Percentiles rank a stretch among this genome's conserved stretches.
These are phyloP conservation scores for Drymonia ruficornis DNA, from an alignment of 2,888 invertebrate genomes.

Conservation along the genomic window DNA sequence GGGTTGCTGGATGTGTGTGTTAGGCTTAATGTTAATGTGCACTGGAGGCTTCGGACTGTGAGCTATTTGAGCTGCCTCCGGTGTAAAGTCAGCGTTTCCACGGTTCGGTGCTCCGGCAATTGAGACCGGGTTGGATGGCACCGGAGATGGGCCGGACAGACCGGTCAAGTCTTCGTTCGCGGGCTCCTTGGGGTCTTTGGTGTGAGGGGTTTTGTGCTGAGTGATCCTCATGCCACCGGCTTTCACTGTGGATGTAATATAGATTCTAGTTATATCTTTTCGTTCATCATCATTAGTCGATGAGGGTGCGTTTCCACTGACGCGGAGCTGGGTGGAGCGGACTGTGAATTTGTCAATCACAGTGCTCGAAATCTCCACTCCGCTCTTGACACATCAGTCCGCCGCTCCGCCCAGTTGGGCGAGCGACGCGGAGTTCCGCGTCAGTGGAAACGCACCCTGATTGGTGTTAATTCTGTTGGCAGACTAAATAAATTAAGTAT, in stretches of 20 bases:
- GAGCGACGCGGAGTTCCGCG: too few relatives aligned
- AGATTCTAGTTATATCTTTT: background rate
- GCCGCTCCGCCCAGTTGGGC: too few relatives aligned
- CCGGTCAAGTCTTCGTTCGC: constrained; percentile 89
- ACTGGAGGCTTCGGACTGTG: constrained; percentile 92
- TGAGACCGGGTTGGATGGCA: constrained; percentile 90
- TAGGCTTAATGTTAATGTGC: constrained; percentile 85
- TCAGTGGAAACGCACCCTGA: too few relatives aligned
- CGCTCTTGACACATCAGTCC: too few relatives aligned
- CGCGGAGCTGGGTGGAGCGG: too few relatives aligned
- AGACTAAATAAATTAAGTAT: too few relatives aligned
- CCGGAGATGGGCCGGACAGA: constrained; percentile 89
- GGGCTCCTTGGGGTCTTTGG: constrained; percentile 86
- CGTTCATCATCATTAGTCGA: too few relatives aligned
- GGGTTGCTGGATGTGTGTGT: constrained; percentile 93
- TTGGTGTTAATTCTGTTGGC: too few relatives aligned
- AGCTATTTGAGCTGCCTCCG: constrained; percentile 94
- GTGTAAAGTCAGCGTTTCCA: constrained; percentile 93
- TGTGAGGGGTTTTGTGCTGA: constrained; percentile 91
- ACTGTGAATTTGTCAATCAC: too few relatives aligned
- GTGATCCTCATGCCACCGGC: constrained; percentile 97
- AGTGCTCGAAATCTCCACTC: too few relatives aligned
- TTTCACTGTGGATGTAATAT: constrained; percentile 87
- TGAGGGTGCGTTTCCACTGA: too few relatives aligned
- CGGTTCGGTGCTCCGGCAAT: constrained; percentile 92